Base-by-base conservation (phyloP, 2,113 vertebrate species). In the Poecilia latipinna region DNA sequence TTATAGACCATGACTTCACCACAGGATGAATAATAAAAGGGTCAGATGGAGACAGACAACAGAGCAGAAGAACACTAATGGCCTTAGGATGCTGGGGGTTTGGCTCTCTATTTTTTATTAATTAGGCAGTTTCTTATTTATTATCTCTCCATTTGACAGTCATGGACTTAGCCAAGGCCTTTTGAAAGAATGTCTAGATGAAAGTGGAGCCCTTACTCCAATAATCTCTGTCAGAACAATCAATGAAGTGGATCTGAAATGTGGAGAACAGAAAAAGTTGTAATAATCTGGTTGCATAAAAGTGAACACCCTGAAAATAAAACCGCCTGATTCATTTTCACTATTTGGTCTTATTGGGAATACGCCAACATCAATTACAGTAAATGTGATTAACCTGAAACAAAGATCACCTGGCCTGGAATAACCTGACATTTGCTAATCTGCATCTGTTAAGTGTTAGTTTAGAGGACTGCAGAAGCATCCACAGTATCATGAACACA, bases 21-120 rank as follows among this genome's bases (percentile, higher is more conserved):
- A n/a, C 60, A 33, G 35, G 70, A 89, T 92, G 51, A 92, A 93
- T 90, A 84, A 92, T 91, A 73, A 66, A 93, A 88, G 74, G 60
- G 44, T 76, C 68, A 75, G 80, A 42, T 35, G 82, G 72, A 80
- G 83, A 84, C 37, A 70, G 80, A 83, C 57, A 29, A 32, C 42
- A 31, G 39, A n/a, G 32, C 37, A 68, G 70, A 68, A 64, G 66
- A 37, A 19, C 29, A 0, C 35, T 35, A 17, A 61, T 42, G 65
- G 17, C 19, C 29, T 61, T 35, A 15, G 13, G 37, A 61, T 28
- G 19, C 61, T 61, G 5, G 26, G 8, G 13, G 60, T 70, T 26
- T 17, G 2, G 51, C 8, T 51, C 7, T 31, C 5, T 31, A 63
- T 29, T 42, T 65, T 65, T 65, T 33, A 19, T 29, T 48, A 48